Percentiles rank a stretch among this genome's conserved stretches.
These are phyloP conservation scores for Cerceris rybyensis DNA, from an alignment of 2,888 invertebrate species.

Conservation along the genomic window DNA sequence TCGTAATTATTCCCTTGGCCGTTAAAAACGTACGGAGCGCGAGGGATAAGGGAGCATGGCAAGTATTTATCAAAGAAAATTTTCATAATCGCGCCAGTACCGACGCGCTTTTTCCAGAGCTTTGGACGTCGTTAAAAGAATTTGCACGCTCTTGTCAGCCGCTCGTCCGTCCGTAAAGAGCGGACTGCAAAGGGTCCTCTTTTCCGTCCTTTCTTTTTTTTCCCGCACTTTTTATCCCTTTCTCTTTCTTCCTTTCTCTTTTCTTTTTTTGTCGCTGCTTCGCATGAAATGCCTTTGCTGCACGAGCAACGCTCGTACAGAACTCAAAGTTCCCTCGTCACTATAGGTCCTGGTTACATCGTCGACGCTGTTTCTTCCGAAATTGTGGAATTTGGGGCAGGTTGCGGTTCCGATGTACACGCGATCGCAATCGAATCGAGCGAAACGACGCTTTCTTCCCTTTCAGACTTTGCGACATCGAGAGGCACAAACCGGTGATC, in stretches of 20 bases:
- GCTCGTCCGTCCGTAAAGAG: conserved; percentile 77
- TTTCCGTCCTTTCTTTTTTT: conserved; percentile 17
- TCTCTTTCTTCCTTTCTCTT: conserved; percentile 24
- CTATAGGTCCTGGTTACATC: conserved; percentile 33
- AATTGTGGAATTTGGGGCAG: conserved; percentile 67
- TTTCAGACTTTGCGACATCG: conserved; percentile 14
- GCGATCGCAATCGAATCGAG: conserved; percentile 60
- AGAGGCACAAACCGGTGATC: conserved; percentile 11
- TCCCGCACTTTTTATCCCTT: conserved; percentile 27
- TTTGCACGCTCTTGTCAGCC: conserved; percentile 79
- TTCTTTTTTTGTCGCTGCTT: conserved; percentile 23
- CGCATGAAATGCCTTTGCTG: conserved; percentile 22
- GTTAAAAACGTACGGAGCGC: conserved; percentile 39
- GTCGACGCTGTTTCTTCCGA: conserved; percentile 25
- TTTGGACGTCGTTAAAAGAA: conserved; percentile 80
- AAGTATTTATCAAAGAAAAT: conserved; percentile 75
- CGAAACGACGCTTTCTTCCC: conserved; percentile 38
- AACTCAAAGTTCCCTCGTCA: conserved; percentile 37
- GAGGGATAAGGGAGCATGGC: conserved; percentile 36
- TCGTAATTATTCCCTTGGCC: conserved; percentile 55
- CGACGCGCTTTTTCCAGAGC: conserved; percentile 68
- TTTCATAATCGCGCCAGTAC: conserved; percentile 71
- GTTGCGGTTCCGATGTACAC: conserved; percentile 68
- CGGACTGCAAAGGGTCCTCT: conserved; percentile 52
- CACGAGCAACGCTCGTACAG: conserved; percentile 33